Percentiles rank a stretch among this genome's conserved stretches.
phyloP scores from a whole-genome alignment of 2,888 invertebrate genomes.

The Carabus problematicus region DNA sequence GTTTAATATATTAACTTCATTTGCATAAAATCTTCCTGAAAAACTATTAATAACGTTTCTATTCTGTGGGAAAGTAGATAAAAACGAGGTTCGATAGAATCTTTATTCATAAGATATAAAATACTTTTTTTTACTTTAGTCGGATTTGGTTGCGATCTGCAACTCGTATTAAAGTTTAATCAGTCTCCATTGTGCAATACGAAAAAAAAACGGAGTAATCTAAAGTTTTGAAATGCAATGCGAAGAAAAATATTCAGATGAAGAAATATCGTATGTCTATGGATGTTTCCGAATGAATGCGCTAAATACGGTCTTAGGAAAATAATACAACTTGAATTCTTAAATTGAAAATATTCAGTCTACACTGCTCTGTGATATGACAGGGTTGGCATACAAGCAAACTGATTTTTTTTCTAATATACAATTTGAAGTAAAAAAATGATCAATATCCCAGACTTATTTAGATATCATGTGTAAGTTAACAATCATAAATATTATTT shows the following conservation, averaged over 20 bases:
- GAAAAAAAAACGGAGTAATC: slow-evolving; percentile 23
- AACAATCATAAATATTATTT: too few relatives aligned
- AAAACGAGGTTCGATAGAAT: slow-evolving; percentile 29
- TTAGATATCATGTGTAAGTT: too few relatives aligned
- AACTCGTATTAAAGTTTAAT: slow-evolving; percentile 39
- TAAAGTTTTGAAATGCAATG: slow-evolving; percentile 18
- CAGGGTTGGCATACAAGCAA: too few relatives aligned
- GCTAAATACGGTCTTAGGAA: slow-evolving; percentile 17
- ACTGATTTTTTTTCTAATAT: too few relatives aligned
- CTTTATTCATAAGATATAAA: slow-evolving; percentile 41
- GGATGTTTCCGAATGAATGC: slow-evolving; percentile 24
- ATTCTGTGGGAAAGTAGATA: slow-evolving; percentile 28
- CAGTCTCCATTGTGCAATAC: slow-evolving; percentile 31
- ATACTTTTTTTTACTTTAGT: slow-evolving; percentile 36
- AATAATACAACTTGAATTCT: background rate
- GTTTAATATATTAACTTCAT: slow-evolving; percentile 29
- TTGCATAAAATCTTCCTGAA: slow-evolving; percentile 30
- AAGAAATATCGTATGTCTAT: slow-evolving; percentile 22
- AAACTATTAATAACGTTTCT: slow-evolving; percentile 35
- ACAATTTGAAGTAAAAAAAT: too few relatives aligned
- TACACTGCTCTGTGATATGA: background rate
- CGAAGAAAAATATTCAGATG: slow-evolving; percentile 23
- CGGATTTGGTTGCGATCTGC: slow-evolving; percentile 34
- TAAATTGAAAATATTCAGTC: slow-evolving; percentile 4
- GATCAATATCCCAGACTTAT: too few relatives aligned